Evolutionary conservation across 2,888 invertebrate species (phyloP).

Genomic region (Parnassius smintheus): DNA sequence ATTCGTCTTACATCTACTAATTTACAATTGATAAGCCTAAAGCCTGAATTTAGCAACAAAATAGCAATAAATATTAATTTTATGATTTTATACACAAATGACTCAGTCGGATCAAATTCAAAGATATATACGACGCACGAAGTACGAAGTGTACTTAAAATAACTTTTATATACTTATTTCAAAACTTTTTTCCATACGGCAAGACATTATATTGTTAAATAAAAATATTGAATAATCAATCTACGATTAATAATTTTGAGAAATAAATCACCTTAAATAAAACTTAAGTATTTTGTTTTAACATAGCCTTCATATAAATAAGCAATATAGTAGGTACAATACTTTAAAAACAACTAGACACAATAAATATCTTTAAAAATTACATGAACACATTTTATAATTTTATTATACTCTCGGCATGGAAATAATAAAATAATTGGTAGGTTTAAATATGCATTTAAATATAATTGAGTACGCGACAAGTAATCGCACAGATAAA

Average conservation of each 20-base stretch:
- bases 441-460: too few relatives aligned
- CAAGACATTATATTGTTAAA: slow-evolving; percentile 18
- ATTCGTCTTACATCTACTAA: slow-evolving; percentile 40
- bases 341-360: slow-evolving; percentile 35
- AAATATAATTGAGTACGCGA: too few relatives aligned
- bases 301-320: slow-evolving; percentile 19
- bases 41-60: slow-evolving; percentile 45
- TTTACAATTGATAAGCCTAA: slow-evolving; percentile 47
- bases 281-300: slow-evolving; percentile 17
- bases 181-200: neutral
- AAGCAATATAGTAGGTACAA: slow-evolving; percentile 30
- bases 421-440: too few relatives aligned
- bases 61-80: slow-evolving; percentile 47
- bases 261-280: slow-evolving; percentile 4
- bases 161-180: neutral
- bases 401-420: neutral
- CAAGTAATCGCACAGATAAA: too few relatives aligned
- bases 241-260: neutral
- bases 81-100: slow-evolving; percentile 42
- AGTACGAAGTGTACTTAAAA: slow-evolving; percentile 10
- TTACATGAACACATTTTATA: slow-evolving; percentile 46
- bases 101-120: slow-evolving; percentile 33
- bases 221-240: slow-evolving; percentile 4
- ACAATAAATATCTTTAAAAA: slow-evolving; percentile 42
- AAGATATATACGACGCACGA: slow-evolving; percentile 31